Evolutionary conservation across 2,797 vertebrate species (phyloP).

Genomic region (Fistularia tabacaria): DNA sequence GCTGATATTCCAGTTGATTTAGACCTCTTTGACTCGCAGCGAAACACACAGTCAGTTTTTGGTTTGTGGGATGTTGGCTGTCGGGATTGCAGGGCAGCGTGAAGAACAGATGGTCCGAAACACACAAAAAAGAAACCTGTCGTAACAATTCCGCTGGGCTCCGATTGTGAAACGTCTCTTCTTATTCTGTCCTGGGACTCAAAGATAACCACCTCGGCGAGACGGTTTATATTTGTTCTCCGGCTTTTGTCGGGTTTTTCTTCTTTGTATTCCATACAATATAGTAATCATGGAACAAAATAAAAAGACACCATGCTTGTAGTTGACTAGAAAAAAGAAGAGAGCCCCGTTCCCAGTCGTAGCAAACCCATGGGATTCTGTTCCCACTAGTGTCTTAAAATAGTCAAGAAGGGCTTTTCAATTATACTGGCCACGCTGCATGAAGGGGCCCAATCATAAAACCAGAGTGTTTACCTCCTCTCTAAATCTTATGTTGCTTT

Average conservation of each 20-base stretch:
- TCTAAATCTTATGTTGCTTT: constrained; percentile 70
- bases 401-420: constrained; percentile 75
- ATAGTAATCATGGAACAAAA: constrained; percentile 27
- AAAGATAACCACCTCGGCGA: constrained; percentile 7
- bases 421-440: constrained; percentile 70
- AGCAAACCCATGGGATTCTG: constrained; percentile 58
- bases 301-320: constrained; percentile 26
- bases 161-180: constrained; percentile 22
- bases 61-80: constrained; percentile 69
- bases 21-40: constrained; percentile 66
- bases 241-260: constrained; percentile 2
- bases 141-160: too few relatives aligned
- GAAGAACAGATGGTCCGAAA: constrained; percentile 65
- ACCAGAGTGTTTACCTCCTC: constrained; percentile 74
- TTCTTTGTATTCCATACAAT: constrained; percentile 19
- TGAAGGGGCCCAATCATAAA: constrained; percentile 76
- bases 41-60: constrained; percentile 71
- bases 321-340: constrained; percentile 37
- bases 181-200: constrained; percentile 7
- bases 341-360: constrained; percentile 54
- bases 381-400: constrained; percentile 76
- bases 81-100: constrained; percentile 56
- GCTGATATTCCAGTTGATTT: constrained; percentile 77
- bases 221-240: constrained; percentile 27
- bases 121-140: background rate